Base-by-base conservation (phyloP, 1,140 invertebrate species). In the Diploscapter pachys region DNA sequence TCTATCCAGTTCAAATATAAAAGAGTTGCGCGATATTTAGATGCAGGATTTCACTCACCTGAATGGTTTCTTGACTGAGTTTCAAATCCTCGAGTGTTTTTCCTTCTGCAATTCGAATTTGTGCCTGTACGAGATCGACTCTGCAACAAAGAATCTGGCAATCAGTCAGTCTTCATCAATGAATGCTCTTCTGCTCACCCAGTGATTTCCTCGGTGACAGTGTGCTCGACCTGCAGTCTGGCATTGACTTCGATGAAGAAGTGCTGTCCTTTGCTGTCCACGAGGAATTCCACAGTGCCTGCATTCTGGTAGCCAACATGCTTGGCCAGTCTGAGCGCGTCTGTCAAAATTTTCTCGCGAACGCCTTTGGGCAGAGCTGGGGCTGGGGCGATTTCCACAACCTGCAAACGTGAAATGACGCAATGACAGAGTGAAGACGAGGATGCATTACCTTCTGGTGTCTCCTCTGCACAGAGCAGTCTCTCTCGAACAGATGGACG, bases 211-310 rank as follows among this genome's bases (percentile, higher is more conserved):
- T 99, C 97, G 4, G 95, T 98, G 2, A 99, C 94, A 0, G 97
- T 99, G 86, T 99, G 97, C 86, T 99, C 97, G 8, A 99, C 96
- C 90, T 99, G 96, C 31, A 99, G 89, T 76, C 94, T 90, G 59
- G 96, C 95, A 86, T 99, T 99, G 0, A 99, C 97, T 89, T 99
- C 97, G 83, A 99, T 99, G 85, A 99, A 99, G 87, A 93, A 99
- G 87, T 97, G 95, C 81, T 96, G 92, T 4, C 94, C 95, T 63
- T 90, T 88, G 71, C 92, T 91, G 81, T 99, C 96, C n/a, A 92
- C 88, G 6, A 99, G 88, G 88, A 99, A 99, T 87, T 99, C 97
- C 0, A 98, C 96, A 0, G 97, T 99, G 61, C 97, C 66, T 56
- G 82, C 84, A 73, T 85, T 82, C 65, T 93, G 91, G 84, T 99